Evolutionary conservation across 1,140 invertebrate species (phyloP).

Genomic region (Heliconius hermathena): DNA sequence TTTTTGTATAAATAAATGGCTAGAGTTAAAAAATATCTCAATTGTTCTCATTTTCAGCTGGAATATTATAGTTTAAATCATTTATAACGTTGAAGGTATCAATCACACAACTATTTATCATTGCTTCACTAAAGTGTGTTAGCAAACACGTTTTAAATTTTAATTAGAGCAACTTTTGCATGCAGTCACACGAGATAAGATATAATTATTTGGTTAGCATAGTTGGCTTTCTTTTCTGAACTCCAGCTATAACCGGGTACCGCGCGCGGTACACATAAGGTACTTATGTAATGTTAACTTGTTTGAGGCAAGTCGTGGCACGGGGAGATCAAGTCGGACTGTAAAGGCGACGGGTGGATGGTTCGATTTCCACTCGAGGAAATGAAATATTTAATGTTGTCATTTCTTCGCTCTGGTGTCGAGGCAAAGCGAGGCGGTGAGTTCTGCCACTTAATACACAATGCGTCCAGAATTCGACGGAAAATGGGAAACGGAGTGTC

Average conservation of each 20-base stretch:
- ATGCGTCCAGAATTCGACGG: too few species aligned
- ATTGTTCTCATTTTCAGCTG: background rate
- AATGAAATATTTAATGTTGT: too few species aligned
- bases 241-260: background rate
- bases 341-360: too few species aligned
- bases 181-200: constrained; percentile 8
- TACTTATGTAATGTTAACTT: constrained; percentile 31
- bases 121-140: background rate
- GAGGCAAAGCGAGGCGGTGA: too few species aligned
- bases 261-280: constrained; percentile 16
- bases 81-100: background rate
- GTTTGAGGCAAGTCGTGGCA: background rate
- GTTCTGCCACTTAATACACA: too few species aligned
- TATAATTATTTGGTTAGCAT: constrained; percentile 6
- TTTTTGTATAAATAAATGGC: too few species aligned
- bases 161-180: background rate
- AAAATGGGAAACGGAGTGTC: too few species aligned
- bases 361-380: too few species aligned
- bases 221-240: constrained; percentile 29
- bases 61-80: background rate
- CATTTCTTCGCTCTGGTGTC: too few species aligned
- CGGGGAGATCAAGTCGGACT: too few species aligned
- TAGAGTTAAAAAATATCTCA: background rate
- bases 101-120: background rate
- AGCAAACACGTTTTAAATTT: background rate